Percentiles rank a stretch among this genome's conserved stretches.
phyloP scores from a whole-genome alignment of 2,797 vertebrate species.

The Pseudochirops corinnae region DNA sequence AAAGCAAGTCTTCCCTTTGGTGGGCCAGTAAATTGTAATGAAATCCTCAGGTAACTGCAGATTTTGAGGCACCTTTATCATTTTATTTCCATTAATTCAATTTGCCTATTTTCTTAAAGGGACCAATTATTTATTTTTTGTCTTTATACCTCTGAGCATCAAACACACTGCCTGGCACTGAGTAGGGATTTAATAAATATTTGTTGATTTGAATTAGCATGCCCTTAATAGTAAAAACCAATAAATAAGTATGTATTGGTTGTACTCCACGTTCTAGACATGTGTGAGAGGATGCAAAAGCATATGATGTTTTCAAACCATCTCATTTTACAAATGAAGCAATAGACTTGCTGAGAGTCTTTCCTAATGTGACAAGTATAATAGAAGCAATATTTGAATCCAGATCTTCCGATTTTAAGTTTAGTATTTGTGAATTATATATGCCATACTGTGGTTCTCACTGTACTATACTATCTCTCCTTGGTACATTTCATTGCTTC shows the following conservation, averaged over 20 bases:
- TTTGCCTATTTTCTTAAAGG: background rate
- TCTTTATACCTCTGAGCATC: background rate
- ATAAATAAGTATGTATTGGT: background rate
- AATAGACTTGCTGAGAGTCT: background rate
- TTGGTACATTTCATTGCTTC: background rate
- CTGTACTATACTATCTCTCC: background rate
- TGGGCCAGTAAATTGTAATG: slow-evolving; percentile 3
- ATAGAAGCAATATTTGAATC: background rate
- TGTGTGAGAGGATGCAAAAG: background rate
- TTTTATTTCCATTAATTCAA: background rate
- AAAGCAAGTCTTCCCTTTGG: slow-evolving; percentile 35
- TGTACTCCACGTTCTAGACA: background rate
- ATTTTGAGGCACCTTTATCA: slow-evolving; percentile 11
- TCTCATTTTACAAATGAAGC: background rate
- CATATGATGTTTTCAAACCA: background rate
- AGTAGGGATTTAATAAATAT: background rate
- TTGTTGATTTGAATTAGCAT: background rate
- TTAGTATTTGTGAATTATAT: background rate
- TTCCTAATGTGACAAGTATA: background rate
- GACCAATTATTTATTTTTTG: background rate
- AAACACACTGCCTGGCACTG: background rate
- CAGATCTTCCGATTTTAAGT: background rate
- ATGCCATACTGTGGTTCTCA: background rate
- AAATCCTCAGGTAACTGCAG: slow-evolving; percentile 23
- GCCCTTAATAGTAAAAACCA: background rate